Percentiles rank a stretch among this genome's conserved stretches.
phyloP scores from a whole-genome alignment of 2,888 invertebrate species.

The Mimachlamys varia region DNA sequence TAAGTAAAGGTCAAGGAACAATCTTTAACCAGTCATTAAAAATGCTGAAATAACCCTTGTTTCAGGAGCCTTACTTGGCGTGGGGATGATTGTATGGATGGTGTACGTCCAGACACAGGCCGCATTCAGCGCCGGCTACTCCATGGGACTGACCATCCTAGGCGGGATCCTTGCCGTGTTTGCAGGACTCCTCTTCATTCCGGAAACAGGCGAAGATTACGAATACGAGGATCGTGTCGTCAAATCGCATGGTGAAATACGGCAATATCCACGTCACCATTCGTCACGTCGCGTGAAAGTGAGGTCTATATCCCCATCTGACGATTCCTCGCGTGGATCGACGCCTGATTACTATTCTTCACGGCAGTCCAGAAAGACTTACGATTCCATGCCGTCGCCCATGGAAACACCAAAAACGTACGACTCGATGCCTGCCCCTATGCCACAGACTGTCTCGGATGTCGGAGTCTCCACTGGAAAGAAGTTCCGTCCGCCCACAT shows the following conservation, averaged over 20 bases:
- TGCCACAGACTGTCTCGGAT: neutral
- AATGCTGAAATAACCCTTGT: neutral
- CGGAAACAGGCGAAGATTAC: conserved; percentile 63
- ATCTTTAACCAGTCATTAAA: no score
- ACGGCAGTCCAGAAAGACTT: conserved; percentile 41
- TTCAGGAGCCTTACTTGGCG: conserved; percentile 63
- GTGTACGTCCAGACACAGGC: conserved; percentile 57
- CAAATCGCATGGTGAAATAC: neutral
- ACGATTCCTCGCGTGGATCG: neutral
- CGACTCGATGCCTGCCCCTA: conserved; percentile 14
- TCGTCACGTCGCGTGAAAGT: neutral
- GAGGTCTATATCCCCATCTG: neutral
- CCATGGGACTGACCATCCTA: conserved; percentile 71
- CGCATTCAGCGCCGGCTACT: conserved; percentile 67
- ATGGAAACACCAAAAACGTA: conserved; percentile 36
- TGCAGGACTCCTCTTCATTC: conserved; percentile 67
- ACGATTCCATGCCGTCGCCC: conserved; percentile 49
- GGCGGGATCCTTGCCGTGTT: conserved; percentile 67
- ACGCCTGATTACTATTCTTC: neutral
- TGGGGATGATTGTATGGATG: conserved; percentile 69
- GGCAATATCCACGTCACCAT: neutral
- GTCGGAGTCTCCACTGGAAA: neutral
- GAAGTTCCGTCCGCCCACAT: conserved; percentile 44
- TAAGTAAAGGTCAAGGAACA: no score
- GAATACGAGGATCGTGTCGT: neutral